Percentiles rank a stretch among this genome's conserved stretches.
Conservation (phyloP, 1,140 invertebrate genomes). For the Goniozus legneri region DNA sequence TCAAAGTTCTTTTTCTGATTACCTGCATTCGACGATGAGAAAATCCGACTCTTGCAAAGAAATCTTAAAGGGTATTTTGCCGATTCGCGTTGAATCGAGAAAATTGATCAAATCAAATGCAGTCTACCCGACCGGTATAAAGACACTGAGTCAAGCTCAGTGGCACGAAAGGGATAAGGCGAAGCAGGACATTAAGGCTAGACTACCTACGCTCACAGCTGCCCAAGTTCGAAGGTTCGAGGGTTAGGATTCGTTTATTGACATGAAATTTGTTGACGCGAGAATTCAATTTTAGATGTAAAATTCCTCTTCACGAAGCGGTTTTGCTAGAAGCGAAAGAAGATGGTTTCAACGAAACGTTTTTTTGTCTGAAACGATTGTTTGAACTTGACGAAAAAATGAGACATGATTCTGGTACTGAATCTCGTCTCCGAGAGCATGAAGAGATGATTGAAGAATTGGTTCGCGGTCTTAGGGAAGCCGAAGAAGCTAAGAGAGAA, state of each 20-base stretch:
- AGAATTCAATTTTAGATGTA: constrained; percentile 37
- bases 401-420: constrained; percentile 47
- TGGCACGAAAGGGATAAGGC: constrained; percentile 13
- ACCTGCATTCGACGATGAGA: neutral
- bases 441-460: constrained; percentile 51
- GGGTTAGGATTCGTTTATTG: neutral
- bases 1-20: too few species aligned
- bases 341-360: constrained; percentile 47
- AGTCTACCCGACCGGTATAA: neutral
- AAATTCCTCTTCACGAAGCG: constrained; percentile 53
- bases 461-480: constrained; percentile 39
- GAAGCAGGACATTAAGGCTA: constrained; percentile 19
- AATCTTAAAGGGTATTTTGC: too few species aligned
- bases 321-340: constrained; percentile 55
- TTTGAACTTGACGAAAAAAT: constrained; percentile 55
- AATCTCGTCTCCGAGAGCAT: constrained; percentile 43
- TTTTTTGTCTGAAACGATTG: constrained; percentile 51
- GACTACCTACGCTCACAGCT: constrained; percentile 19
- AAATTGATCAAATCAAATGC: neutral
- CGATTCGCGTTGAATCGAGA: neutral
- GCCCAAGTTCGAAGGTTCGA: constrained; percentile 30
- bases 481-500: constrained; percentile 40
- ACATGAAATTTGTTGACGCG: neutral
- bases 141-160: constrained; percentile 16
- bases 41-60: neutral